A percentile compares a stretch with the other conserved stretches of the same genome.
phyloP scores from a whole-genome alignment of 2,113 vertebrate genomes.

The Gila orcuttii region DNA sequence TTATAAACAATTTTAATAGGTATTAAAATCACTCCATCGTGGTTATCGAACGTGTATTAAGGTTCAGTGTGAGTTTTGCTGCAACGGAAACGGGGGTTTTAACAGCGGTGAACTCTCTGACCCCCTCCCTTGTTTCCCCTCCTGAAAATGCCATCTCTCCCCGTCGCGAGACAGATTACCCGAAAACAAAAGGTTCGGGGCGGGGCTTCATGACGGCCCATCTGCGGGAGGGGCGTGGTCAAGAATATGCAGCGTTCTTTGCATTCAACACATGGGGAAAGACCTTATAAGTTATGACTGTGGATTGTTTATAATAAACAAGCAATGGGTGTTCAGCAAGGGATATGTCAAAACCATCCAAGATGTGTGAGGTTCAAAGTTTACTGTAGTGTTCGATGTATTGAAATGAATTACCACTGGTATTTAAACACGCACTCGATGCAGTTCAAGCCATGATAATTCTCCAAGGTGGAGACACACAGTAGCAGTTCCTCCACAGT shows the following conservation, averaged over 20 bases:
- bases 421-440: not conserved
- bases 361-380: not conserved
- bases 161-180: conserved; percentile 70
- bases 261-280: conserved; percentile 23
- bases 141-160: conserved; percentile 62
- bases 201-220: conserved; percentile 72
- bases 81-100: conserved; percentile 9
- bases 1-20: not conserved
- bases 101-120: conserved; percentile 52
- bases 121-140: conserved; percentile 60
- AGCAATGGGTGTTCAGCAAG: not conserved
- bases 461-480: not conserved
- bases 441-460: not conserved
- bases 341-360: not conserved
- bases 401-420: not conserved
- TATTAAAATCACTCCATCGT: not conserved
- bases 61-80: conserved; percentile 20
- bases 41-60: not conserved
- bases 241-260: not conserved
- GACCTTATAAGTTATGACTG: not conserved
- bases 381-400: not conserved
- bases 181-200: conserved; percentile 78
- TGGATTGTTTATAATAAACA: not conserved
- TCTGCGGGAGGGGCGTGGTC: conserved; percentile 65
- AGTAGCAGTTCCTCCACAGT: conserved; percentile 5